These are phyloP conservation scores for Lucilia cuprina DNA, from an alignment of 1,140 invertebrate genomes.

Conservation along the genomic window DNA sequence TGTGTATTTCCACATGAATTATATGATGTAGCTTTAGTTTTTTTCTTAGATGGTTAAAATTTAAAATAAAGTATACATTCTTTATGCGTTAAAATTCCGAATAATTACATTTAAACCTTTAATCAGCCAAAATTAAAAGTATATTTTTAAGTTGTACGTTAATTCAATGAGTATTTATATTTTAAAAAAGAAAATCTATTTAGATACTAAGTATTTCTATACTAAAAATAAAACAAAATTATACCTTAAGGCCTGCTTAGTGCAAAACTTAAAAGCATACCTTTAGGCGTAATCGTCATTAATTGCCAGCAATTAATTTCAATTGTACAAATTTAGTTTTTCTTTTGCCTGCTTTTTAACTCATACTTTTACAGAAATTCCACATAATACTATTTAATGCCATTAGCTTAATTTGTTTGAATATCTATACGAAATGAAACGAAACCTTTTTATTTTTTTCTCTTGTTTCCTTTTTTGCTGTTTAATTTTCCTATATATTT, in stretches of 20 bases:
- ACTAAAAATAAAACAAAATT: background rate
- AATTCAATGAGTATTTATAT: background rate
- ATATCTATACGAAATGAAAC: background rate
- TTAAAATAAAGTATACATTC: too few species aligned
- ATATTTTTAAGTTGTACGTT: background rate
- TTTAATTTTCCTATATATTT: background rate
- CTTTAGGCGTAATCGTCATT: constrained; percentile 27
- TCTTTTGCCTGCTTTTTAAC: background rate
- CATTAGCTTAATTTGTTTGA: constrained; percentile 29
- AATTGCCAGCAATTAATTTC: constrained; percentile 29
- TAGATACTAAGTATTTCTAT: background rate
- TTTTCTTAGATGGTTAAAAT: too few species aligned
- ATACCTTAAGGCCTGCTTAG: background rate
- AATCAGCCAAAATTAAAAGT: background rate
- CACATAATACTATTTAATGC: constrained; percentile 28
- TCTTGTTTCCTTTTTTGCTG: background rate
- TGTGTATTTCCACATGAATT: too few species aligned
- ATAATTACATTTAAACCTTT: background rate
- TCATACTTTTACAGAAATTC: background rate
- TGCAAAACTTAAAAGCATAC: constrained; percentile 10
- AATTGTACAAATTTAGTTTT: background rate
- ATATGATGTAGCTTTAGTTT: too few species aligned
- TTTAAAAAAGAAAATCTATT: background rate
- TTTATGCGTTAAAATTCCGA: too few species aligned
- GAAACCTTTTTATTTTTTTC: background rate